These are phyloP conservation scores for Platycheirus rosarum DNA, from an alignment of 2,888 invertebrate genomes.

Conservation along the genomic window DNA sequence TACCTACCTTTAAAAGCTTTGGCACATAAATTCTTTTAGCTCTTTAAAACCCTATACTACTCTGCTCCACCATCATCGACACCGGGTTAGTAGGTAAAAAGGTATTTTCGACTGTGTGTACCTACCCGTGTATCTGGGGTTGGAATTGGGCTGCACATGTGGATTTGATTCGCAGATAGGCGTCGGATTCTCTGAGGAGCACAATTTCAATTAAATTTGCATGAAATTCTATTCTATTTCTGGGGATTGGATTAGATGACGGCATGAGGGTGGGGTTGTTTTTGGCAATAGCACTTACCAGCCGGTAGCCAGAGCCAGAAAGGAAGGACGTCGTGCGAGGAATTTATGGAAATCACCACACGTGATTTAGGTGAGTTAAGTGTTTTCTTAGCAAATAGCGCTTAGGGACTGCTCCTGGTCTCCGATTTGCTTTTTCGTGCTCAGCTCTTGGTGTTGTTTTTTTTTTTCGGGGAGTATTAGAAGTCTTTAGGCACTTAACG, in stretches of 20 bases:
- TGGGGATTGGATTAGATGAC: background rate
- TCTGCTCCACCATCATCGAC: slow-evolving; percentile 1
- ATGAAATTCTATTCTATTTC: slow-evolving; percentile 64
- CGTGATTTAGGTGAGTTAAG: slow-evolving; percentile 72
- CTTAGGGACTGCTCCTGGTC: slow-evolving; percentile 20
- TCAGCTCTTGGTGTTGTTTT: slow-evolving; percentile 3
- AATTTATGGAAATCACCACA: slow-evolving; percentile 73
- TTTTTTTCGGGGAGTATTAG: slow-evolving; percentile 21
- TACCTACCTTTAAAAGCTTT: slow-evolving; percentile 70
- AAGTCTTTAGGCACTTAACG: slow-evolving; percentile 55
- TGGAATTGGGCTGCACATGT: slow-evolving; percentile 48
- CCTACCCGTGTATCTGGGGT: too few species aligned
- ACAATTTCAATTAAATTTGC: slow-evolving; percentile 76
- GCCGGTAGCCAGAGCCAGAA: slow-evolving; percentile 2
- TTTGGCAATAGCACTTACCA: slow-evolving; percentile 54
- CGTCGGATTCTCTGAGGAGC: slow-evolving; percentile 49
- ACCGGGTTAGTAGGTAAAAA: slow-evolving; percentile 33
- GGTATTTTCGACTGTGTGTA: slow-evolving; percentile 6
- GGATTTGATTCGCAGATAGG: slow-evolving; percentile 53
- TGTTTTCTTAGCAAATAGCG: slow-evolving; percentile 69
- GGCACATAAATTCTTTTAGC: slow-evolving; percentile 65
- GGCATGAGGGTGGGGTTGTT: background rate
- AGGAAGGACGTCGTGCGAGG: slow-evolving; percentile 35
- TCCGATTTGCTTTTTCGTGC: background rate
- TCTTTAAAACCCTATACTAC: slow-evolving; percentile 36